Evolutionary conservation across 2,888 invertebrate species (phyloP), one percentile per base, ranked within the genome.

Genomic region (Schrankia costaestrigalis): DNA sequence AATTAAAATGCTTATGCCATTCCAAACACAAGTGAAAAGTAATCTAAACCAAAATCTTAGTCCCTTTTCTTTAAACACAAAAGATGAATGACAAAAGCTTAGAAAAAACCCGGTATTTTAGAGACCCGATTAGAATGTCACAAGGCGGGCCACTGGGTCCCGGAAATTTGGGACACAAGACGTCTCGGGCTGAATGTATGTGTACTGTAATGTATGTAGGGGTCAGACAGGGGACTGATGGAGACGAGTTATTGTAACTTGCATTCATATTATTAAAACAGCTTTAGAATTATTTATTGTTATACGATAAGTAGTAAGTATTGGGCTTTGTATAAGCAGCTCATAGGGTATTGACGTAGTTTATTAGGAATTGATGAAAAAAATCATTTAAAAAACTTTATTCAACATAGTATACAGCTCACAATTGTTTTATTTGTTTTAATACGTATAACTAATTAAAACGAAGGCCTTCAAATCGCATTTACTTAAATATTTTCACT

Each of bases 131-230:
- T 55, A 49, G 22, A 23, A 32, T 49, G 55, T 54, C 48, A 49
- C n/a, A n/a, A n/a, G n/a, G 26, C 15, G n/a, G 25, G 18, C 17
- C 24, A 24, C 7, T 10, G 26, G 32, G 19, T 33, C 33, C 50
- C 44, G 44, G 50, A 37, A 37, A 54, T 42, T 54, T 34, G 44
- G 50, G 37, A 54, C 50, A 41, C 30, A 31, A 26, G 21, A 26
- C 11, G 15, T 11, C n/a, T n/a, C n/a, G n/a, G n/a, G n/a, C n/a
- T n/a, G n/a, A n/a, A 21, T 11, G 19, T 26, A 26, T 31, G 7
- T 12, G 12, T 11, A 3, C 21, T 2, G 13, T 3, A 28, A 13
- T 12, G 22, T 17, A 18, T 34, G 17, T 22, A 15, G 9, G 4
- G 12, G 17, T 8, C 17, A 32, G 51, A 49, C 35, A 38, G 21